Evolutionary conservation across 1,140 invertebrate species (phyloP), one percentile per base, ranked within the genome.

Genomic region (Drosophila neocordata): DNA sequence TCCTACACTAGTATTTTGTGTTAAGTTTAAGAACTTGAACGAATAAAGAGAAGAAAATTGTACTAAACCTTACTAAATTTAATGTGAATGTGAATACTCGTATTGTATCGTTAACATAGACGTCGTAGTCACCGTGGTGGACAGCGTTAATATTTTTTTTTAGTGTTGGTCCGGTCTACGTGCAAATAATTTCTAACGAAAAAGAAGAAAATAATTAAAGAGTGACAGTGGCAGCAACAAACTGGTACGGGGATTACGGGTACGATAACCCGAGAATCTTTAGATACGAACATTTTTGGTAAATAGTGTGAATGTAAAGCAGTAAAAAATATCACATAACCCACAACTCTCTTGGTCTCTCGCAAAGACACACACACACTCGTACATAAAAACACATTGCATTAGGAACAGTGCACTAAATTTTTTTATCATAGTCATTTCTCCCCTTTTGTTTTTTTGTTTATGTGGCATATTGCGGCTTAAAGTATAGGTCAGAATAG

Each of bases 401-500:
- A 55, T 48, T 48, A 20, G 41, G 41, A 3, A 20, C 41, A 48
- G 15, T 31, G 52, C 27, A 56, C 53, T 18, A 34, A 3, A 27
- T 34, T 56, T 56, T n/a, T 55, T 35, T 31, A 31, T 13, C 52
- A 55, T 31, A 34, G 52, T 56, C 27, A 15, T 22, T 60, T 60
- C 41, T 60, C 27, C 24, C 6, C 22, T 34, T 52, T 73, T 67
- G 58, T 69, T 67, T 75, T 75, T 77, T 84, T 84, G 80, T 84
- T 84, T 84, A 84, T 84, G 80, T 84, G 80, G 80, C 80, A 84
- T 85, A 77, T 64, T 72, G 70, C 59, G 60, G 69, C 38, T 51
- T 35, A 18, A 34, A 34, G 31, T 37, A 18, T 18, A 51, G 55
- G 62, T 35, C 41, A 15, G 59, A 24, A n/a, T 3, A 4, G 56